Evolutionary conservation across 2,797 vertebrate genomes (phyloP).

Genomic region (Todus mexicanus): DNA sequence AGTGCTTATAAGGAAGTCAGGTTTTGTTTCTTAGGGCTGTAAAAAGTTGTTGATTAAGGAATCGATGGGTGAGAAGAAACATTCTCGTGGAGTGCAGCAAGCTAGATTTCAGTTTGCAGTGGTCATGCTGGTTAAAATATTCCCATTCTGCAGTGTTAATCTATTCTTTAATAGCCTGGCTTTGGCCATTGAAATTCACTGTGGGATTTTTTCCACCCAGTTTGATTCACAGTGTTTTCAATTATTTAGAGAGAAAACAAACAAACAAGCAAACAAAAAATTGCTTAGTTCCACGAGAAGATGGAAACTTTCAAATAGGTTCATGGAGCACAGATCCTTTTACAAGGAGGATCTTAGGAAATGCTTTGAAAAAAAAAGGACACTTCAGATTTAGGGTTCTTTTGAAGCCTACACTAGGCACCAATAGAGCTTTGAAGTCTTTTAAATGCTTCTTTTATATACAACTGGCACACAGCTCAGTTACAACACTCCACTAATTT

Average conservation of each 20-base stretch:
- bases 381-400: background rate
- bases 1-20: background rate
- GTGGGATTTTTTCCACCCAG: background rate
- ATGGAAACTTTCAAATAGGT: background rate
- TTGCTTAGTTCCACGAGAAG: background rate
- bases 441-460: background rate
- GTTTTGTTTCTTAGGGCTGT: constrained; percentile 10
- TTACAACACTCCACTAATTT: constrained; percentile 15
- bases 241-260: constrained; percentile 33
- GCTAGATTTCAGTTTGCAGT: constrained; percentile 36
- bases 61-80: constrained; percentile 11
- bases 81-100: constrained; percentile 10
- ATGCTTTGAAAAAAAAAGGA: background rate
- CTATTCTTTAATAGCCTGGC: constrained; percentile 5
- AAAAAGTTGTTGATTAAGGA: background rate
- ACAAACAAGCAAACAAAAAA: background rate
- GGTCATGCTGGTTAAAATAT: constrained; percentile 33
- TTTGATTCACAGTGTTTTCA: constrained; percentile 42
- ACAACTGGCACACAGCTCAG: background rate
- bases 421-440: background rate
- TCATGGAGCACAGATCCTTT: background rate
- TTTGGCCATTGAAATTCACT: constrained; percentile 24
- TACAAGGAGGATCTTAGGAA: background rate
- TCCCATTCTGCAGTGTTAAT: constrained; percentile 36
- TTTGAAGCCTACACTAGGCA: background rate